Conservation (phyloP, 2,888 invertebrate genomes). For the Rhamnusium bicolor region DNA sequence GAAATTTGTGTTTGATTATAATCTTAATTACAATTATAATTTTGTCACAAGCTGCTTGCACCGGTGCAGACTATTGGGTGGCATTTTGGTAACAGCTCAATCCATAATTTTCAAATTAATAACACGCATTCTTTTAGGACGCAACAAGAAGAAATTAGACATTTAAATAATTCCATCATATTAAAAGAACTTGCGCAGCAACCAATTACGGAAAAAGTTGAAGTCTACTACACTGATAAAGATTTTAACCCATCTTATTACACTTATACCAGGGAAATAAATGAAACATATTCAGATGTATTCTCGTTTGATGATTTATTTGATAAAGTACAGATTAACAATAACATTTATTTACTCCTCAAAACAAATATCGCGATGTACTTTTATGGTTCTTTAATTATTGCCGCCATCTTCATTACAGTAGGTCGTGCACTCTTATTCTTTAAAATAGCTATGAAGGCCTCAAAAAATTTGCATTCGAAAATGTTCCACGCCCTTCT, state of each 20-base stretch:
- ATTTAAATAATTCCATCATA: slow-evolving; percentile 34
- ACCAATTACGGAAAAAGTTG: neutral
- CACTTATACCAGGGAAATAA: slow-evolving; percentile 25
- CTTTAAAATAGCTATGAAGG: slow-evolving; percentile 81
- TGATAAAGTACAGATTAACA: slow-evolving; percentile 42
- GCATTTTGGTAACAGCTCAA: slow-evolving; percentile 63
- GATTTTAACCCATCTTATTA: slow-evolving; percentile 3
- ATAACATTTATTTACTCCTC: slow-evolving; percentile 39
- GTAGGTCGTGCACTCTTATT: slow-evolving; percentile 79
- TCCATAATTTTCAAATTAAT: neutral
- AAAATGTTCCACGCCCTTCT: slow-evolving; percentile 82
- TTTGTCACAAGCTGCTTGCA: slow-evolving; percentile 60
- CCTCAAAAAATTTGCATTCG: slow-evolving; percentile 84
- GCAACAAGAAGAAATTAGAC: slow-evolving; percentile 58
- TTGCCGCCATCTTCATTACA: slow-evolving; percentile 75
- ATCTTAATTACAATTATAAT: slow-evolving; percentile 53
- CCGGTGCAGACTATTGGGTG: slow-evolving; percentile 64
- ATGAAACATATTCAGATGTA: slow-evolving; percentile 1
- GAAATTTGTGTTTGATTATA: slow-evolving; percentile 53
- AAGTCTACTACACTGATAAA: slow-evolving; percentile 10
- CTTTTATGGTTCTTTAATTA: slow-evolving; percentile 75
- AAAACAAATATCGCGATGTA: slow-evolving; percentile 54
- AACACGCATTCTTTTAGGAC: slow-evolving; percentile 58
- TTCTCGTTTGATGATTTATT: slow-evolving; percentile 38
- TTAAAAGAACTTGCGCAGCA: neutral